Conservation (phyloP, 2,888 invertebrate genomes). For the Onthophagus sagittarius region DNA sequence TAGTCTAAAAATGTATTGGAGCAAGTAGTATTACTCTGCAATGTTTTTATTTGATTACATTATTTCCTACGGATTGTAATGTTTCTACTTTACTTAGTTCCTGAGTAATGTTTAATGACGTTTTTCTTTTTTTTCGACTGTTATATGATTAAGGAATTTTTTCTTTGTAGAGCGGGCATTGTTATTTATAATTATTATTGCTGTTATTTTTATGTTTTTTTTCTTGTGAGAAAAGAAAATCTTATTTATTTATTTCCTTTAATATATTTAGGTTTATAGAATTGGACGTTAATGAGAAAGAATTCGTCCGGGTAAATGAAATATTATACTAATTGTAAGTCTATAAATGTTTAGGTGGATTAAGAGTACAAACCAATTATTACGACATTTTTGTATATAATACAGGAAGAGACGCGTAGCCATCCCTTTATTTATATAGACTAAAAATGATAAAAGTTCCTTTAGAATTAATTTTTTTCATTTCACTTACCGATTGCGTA, state of each 20-base stretch:
- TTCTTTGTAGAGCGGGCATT: constrained; percentile 28
- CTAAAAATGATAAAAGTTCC: background rate
- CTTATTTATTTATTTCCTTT: constrained; percentile 4
- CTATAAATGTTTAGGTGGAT: background rate
- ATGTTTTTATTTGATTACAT: constrained; percentile 14
- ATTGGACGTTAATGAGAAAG: background rate
- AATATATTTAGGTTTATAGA: background rate
- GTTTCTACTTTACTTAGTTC: constrained; percentile 8
- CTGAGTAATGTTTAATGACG: constrained; percentile 2
- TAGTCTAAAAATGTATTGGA: constrained; percentile 24
- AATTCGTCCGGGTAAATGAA: background rate
- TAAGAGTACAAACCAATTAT: background rate
- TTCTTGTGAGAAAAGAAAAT: background rate
- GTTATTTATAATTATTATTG: constrained; percentile 24
- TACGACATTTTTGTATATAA: background rate
- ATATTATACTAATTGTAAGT: background rate
- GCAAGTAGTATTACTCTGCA: constrained; percentile 16
- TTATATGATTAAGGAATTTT: constrained; percentile 22
- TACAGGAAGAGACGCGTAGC: background rate
- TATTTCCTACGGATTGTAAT: constrained; percentile 16
- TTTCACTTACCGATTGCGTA: background rate
- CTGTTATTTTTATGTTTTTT: constrained; percentile 20
- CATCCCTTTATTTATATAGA: background rate
- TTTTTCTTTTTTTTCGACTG: constrained; percentile 30
- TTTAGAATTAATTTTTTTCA: background rate